phyloP scores from a whole-genome alignment of 2,113 vertebrate genomes.

The Nesoenas mayeri region DNA sequence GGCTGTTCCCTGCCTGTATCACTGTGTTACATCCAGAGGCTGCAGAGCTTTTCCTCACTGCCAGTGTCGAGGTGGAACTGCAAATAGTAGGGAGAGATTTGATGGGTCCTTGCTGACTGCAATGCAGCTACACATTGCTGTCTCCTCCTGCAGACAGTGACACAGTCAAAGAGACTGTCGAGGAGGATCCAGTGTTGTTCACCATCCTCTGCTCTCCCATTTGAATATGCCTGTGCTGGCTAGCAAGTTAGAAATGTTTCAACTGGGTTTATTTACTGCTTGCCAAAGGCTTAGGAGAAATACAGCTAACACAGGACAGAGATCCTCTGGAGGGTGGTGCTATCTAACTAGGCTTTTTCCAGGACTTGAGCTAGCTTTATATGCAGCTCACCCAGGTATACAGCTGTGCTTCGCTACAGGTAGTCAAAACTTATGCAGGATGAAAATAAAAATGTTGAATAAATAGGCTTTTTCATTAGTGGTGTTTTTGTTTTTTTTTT shows the following conservation, averaged over 20 bases:
- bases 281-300: background rate
- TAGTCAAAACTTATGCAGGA: fast-evolving
- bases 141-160: background rate
- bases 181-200: background rate
- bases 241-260: background rate
- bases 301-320: background rate
- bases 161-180: background rate
- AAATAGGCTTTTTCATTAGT: background rate
- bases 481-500: background rate
- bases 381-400: background rate
- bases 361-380: background rate
- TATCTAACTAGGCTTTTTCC: background rate
- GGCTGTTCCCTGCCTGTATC: background rate
- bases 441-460: background rate
- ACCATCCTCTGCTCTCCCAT: background rate
- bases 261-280: background rate
- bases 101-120: background rate
- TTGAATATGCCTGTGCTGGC: background rate
- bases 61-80: background rate
- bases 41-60: background rate
- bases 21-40: fast-evolving
- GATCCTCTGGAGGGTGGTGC: background rate
- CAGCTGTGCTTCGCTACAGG: background rate
- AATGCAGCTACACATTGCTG: background rate
- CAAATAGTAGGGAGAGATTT: background rate